Percentiles rank a stretch among this genome's conserved stretches.
phyloP scores from a whole-genome alignment of 2,888 invertebrate species.

The Xanthia icteritia region DNA sequence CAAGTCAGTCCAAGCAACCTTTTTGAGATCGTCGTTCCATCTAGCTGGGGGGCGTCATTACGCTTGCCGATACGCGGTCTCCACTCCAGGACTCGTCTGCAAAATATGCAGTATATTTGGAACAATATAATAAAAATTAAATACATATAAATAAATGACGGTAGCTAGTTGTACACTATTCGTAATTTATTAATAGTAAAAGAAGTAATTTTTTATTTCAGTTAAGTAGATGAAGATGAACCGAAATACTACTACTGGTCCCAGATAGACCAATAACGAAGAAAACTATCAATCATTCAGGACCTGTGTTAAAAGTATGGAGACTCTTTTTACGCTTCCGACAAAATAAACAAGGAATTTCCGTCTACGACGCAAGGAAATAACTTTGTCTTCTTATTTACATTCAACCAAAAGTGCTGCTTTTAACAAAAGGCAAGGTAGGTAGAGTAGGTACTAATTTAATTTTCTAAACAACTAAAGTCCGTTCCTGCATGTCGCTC shows the following conservation, averaged over 20 bases:
- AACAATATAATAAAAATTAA: not conserved
- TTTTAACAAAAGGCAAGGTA: not conserved
- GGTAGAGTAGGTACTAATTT: not conserved
- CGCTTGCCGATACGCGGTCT: no score
- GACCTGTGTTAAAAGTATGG: not conserved
- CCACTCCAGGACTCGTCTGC: no score
- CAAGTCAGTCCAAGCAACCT: no score
- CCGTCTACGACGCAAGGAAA: not conserved
- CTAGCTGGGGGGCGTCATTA: no score
- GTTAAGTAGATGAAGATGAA: not conserved
- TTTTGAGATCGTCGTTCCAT: no score
- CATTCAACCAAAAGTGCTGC: no score
- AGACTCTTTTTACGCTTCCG: not conserved
- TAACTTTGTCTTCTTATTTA: not conserved
- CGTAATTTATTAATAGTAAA: not conserved
- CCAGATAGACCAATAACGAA: not conserved
- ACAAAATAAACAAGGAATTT: not conserved
- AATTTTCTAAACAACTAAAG: not conserved
- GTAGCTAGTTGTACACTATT: not conserved
- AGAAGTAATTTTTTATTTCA: not conserved
- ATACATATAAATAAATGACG: not conserved
- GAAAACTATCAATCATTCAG: not conserved
- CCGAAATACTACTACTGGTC: no score
- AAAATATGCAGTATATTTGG: not conserved
- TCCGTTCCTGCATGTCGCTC: conserved; percentile 36